Conservation (phyloP, 2,113 vertebrate genomes). For the Rhinoderma darwinii region DNA sequence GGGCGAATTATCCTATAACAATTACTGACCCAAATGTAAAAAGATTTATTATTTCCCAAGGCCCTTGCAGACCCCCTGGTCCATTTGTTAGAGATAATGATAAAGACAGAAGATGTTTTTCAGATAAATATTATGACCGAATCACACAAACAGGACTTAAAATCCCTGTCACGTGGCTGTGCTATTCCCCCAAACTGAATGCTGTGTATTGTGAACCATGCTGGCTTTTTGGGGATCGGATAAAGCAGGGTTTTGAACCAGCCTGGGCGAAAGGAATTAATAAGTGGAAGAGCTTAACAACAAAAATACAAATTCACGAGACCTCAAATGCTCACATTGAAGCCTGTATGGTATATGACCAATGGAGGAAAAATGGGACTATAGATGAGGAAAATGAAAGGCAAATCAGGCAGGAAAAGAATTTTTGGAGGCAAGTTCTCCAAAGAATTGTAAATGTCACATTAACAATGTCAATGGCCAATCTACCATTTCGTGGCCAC, state of each 20-base stretch:
- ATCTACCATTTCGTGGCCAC: background rate
- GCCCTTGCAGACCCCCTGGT: background rate
- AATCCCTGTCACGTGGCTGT: no score
- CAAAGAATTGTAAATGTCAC: background rate
- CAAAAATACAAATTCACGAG: background rate
- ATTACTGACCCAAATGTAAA: background rate
- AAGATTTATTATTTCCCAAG: background rate
- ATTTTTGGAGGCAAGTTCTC: slow-evolving; percentile 13
- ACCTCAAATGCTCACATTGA: background rate
- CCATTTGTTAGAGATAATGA: background rate
- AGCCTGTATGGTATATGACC: no score
- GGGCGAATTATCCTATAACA: background rate
- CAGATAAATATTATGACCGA: background rate
- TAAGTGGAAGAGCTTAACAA: background rate
- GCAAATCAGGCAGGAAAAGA: no score
- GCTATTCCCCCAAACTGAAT: no score
- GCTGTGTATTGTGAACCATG: no score
- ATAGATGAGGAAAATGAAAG: no score
- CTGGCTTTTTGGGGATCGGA: no score
- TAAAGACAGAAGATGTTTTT: background rate
- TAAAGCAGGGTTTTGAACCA: no score
- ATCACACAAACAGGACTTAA: background rate
- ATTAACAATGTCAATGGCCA: slow-evolving; percentile 13
- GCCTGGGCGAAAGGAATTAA: no score
- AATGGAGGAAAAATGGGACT: no score